phyloP scores from a whole-genome alignment of 2,888 invertebrate genomes.

The Syritta pipiens region DNA sequence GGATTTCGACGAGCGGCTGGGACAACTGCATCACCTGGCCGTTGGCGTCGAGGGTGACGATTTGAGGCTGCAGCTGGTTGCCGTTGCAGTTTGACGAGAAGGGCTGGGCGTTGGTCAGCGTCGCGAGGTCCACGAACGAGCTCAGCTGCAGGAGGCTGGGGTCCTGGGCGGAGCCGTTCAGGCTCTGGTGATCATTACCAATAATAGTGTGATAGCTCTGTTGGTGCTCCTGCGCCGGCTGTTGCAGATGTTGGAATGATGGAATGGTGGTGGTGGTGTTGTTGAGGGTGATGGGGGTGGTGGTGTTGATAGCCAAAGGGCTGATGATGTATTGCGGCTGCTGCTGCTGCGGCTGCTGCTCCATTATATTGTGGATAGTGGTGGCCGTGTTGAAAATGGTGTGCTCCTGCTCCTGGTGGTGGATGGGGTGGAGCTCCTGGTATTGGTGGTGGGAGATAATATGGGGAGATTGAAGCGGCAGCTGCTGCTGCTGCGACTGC shows the following conservation, averaged over 20 bases:
- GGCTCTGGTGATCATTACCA: slow-evolving; percentile 82
- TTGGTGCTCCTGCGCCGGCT: slow-evolving; percentile 82
- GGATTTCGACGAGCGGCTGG: slow-evolving; percentile 81
- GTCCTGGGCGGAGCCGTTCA: slow-evolving; percentile 12
- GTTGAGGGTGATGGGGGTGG: slow-evolving; percentile 75
- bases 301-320: slow-evolving; percentile 78
- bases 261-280: slow-evolving; percentile 77
- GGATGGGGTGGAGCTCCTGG: slow-evolving; percentile 71
- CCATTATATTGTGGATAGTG: slow-evolving; percentile 76
- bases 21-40: slow-evolving; percentile 75
- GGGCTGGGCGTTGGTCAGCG: neutral
- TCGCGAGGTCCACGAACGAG: slow-evolving; percentile 39
- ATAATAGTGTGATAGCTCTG: slow-evolving; percentile 88
- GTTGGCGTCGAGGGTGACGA: slow-evolving; percentile 76
- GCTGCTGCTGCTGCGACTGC: slow-evolving; percentile 60
- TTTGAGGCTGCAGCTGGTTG: slow-evolving; percentile 71
- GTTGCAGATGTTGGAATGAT: slow-evolving; percentile 81
- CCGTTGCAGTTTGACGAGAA: slow-evolving; percentile 7
- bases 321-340: slow-evolving; percentile 78
- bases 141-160: slow-evolving; percentile 9
- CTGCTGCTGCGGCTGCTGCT: slow-evolving; percentile 71
- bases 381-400: slow-evolving; percentile 75
- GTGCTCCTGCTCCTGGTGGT: slow-evolving; percentile 72
- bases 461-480: slow-evolving; percentile 73
- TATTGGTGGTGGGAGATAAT: slow-evolving; percentile 75